phyloP scores from a whole-genome alignment of 2,113 vertebrate genomes.

The Vireo altiloquus region DNA sequence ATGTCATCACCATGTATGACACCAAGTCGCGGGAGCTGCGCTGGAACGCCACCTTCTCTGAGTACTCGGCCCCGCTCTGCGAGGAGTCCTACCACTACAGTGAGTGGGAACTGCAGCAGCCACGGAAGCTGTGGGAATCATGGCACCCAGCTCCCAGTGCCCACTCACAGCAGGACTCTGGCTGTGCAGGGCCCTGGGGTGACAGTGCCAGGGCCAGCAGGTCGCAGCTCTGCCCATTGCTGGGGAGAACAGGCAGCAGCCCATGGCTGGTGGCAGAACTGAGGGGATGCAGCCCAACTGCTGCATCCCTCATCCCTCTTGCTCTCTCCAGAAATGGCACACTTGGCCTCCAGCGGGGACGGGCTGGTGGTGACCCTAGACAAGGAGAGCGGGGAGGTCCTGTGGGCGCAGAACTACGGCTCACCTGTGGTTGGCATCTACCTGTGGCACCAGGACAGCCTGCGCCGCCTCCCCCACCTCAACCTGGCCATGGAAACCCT shows the following conservation, averaged over 20 bases:
- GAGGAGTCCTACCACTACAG: slow-evolving; percentile 84
- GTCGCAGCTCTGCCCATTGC: background rate
- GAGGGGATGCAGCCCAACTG: too few species aligned
- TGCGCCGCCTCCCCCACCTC: slow-evolving; percentile 85
- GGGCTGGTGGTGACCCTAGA: slow-evolving; percentile 92
- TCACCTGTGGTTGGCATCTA: slow-evolving; percentile 89
- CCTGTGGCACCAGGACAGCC: slow-evolving; percentile 87
- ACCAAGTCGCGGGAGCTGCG: slow-evolving; percentile 86
- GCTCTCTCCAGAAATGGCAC: slow-evolving; percentile 81
- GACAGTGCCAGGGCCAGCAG: accelerated
- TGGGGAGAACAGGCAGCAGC: background rate
- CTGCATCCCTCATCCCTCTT: background rate
- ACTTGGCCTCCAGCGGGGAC: slow-evolving; percentile 88
- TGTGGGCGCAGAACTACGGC: slow-evolving; percentile 93
- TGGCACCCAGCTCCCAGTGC: background rate
- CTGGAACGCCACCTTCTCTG: slow-evolving; percentile 93
- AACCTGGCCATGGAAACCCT: slow-evolving; percentile 91
- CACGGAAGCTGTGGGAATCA: accelerated
- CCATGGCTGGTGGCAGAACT: accelerated
- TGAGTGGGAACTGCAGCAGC: slow-evolving; percentile 62
- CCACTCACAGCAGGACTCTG: accelerated
- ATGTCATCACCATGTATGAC: slow-evolving; percentile 94
- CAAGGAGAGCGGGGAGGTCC: slow-evolving; percentile 83
- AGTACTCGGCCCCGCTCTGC: slow-evolving; percentile 83
- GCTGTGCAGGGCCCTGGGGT: background rate